phyloP scores from a whole-genome alignment of 2,113 vertebrate genomes.

The Lepus timidus region DNA sequence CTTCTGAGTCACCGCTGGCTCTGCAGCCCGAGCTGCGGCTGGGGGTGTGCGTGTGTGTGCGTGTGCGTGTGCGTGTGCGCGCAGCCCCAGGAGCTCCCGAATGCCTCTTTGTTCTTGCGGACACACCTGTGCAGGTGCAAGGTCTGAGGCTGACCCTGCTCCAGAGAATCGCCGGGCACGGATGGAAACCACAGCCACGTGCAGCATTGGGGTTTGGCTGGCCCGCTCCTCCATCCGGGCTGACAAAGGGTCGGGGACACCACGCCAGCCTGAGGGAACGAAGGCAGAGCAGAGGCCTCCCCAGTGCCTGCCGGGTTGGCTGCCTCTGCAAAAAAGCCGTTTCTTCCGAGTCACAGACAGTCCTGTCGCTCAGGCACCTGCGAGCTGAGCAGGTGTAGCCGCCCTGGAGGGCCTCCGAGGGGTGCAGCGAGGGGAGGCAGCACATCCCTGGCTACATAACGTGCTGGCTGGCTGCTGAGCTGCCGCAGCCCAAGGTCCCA shows the following conservation, averaged over 20 bases:
- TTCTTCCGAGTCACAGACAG: neutral
- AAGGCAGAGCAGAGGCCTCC: neutral
- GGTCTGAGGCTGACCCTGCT: neutral
- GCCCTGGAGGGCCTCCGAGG: neutral
- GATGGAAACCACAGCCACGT: neutral
- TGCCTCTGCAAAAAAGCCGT: neutral
- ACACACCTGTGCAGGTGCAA: too few species aligned
- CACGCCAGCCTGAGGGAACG: too few species aligned
- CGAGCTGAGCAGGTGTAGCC: neutral
- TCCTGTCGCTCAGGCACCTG: neutral
- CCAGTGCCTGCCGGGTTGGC: rapidly evolving
- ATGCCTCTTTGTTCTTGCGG: neutral
- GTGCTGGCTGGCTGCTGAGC: neutral
- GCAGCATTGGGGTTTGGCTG: neutral
- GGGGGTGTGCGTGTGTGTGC: rapidly evolving
- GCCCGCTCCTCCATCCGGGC: neutral
- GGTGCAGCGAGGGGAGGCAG: rapidly evolving
- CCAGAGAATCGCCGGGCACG: rapidly evolving
- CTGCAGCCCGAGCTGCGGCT: neutral
- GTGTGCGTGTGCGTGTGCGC: rapidly evolving
- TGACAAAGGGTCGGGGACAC: neutral
- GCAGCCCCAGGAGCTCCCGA: too few species aligned
- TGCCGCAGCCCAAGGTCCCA: too few species aligned
- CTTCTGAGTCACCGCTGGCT: conserved; percentile 37
- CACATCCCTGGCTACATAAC: neutral